Base-by-base conservation (phyloP, 2,113 vertebrate genomes). In the Calyptommatus sinebrachiatus region DNA sequence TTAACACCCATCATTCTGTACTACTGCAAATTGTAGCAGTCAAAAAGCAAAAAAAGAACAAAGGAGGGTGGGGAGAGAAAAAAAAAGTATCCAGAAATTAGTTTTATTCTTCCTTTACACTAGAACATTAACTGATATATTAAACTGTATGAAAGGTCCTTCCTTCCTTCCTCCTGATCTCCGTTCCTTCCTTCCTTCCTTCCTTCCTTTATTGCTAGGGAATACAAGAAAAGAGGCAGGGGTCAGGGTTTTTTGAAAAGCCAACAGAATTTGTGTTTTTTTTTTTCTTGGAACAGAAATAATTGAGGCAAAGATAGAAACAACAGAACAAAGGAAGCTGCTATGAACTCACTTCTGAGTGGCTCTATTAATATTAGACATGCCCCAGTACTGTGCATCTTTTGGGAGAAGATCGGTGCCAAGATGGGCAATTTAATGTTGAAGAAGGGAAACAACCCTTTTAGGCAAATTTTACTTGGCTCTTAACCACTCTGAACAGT, bases 381-480 rank as follows among this genome's bases (percentile, higher is more conserved):
- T 88, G 87, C 89, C 90, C 92, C 88, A 86, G 87, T 91, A 88
- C 90, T 87, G 89, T 89, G 91, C 89, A 91, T 92, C 88, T 91
- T 91, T 89, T 90, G 90, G 88, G 88, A 90, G 80, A 88, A 90
- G 89, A 89, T 77, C 82, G 78, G 83, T 93, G 92, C 93, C 93
- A 93, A 93, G 83, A 87, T 85, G 90, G 94, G 91, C 89, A 89
- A 91, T 90, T 91, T 89, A 90, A 92, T 84, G 91, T 77, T 88
- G 91, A 92, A 92, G 90, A 81, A 75, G 66, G 66, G 62, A 74
- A 73, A 41, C 35, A 94, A 91, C 90, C 91, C 93, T 93, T 92
- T 91, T 91, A 94, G 94, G 92, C 89, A 95, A 93, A 93, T 90
- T 90, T 93, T 89, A 93, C 88, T 95, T 94, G 92, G 92, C 90